Evolutionary conservation across 1,140 invertebrate species (phyloP), one percentile per base, ranked within the genome.

Genomic region (Anadara kagoshimensis): DNA sequence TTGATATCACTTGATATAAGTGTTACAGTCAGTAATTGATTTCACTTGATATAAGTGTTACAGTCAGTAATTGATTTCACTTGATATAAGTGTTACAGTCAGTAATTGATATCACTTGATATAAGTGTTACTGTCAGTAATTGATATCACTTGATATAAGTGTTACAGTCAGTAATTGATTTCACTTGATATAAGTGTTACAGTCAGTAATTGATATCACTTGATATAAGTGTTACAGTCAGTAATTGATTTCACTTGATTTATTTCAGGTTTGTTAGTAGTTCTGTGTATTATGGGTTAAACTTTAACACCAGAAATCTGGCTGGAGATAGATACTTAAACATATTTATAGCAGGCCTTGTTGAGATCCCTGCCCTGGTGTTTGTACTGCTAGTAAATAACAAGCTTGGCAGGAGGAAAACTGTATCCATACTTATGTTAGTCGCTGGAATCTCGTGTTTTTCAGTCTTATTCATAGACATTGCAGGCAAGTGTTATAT

Each of bases 261-360:
- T 54, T 65, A 36, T 81, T 80, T 20, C 61, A 88, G 87, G 87
- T 87, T 88, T 83, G 84, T 86, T 1, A 79, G 82, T 61, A 83
- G 86, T 69, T 75, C 80, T 49, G 86, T 88, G 10, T 88, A 88
- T 59, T 88, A 88, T 81, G 87, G 87, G 24, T 69, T 85, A 49
- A 82, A 83, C 44, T 85, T 88, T 59, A 87, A 86, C 67, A 82
- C 80, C 10, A 81, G 78, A 45, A 86, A 86, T 67, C 71, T 88
- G 18, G 76, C 79, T 36, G 87, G 87, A n/a, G 67, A 88, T 72
- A 68, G 79, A 10, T 87, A 88, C 62, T n/a, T 88, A 7, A 88
- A 88, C 75, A 80, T 86, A 44, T 88, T 88, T 51, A 78, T 86
- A 24, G 81, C 85, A 24, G 87, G 85, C 26, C 44, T 88, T 1